Base-by-base conservation (phyloP, 2,888 invertebrate genomes). In the Steromphala cineraria region DNA sequence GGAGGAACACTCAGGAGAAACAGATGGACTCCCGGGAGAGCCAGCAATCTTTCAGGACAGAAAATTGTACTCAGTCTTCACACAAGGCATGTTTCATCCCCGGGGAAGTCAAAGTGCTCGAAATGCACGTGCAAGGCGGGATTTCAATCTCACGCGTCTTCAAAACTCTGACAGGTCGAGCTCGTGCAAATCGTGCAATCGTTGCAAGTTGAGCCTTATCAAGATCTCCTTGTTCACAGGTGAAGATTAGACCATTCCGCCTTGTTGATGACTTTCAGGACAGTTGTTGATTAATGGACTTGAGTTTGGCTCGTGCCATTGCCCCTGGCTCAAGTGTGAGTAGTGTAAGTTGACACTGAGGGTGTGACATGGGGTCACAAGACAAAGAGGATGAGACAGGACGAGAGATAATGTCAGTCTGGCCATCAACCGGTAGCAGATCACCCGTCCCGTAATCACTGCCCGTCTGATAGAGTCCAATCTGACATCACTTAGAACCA, bases 141-240 rank as follows among this genome's bases (percentile, higher is more conserved):
- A 71, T 28, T 71, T 31, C 71, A 71, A 71, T 71, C 71, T 71
- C 36, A 36, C 40, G 71, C 36, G 7, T 71, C 17, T 71, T 36
- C 71, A 19, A 19, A 31, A 10, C 71, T 31, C 31, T 71, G 71
- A 71, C 71, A 71, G 71, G 36, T 40, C 36, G 17, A 36, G 40
- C 71, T 71, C 71, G 71, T 36, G 71, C 31, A 31, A 71, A 71
- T 71, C 71, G 71, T 31, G 40, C 36, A 71, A 71, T 71, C 71
- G 71, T 36, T 15, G n/a, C 71, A 36, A 71, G 31, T 71, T 19
- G 36, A 71, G 19, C 36, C 19, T 71, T 71, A 71, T 71, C 71
- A 71, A 71, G 71, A 40, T 40, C 71, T 31, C 19, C 71, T 71
- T 36, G 40, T 71, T 40, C 19, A 19, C 36, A 36, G 71, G 40